Base-by-base conservation (phyloP, 2,888 invertebrate species). In the Tortricodes alternella region DNA sequence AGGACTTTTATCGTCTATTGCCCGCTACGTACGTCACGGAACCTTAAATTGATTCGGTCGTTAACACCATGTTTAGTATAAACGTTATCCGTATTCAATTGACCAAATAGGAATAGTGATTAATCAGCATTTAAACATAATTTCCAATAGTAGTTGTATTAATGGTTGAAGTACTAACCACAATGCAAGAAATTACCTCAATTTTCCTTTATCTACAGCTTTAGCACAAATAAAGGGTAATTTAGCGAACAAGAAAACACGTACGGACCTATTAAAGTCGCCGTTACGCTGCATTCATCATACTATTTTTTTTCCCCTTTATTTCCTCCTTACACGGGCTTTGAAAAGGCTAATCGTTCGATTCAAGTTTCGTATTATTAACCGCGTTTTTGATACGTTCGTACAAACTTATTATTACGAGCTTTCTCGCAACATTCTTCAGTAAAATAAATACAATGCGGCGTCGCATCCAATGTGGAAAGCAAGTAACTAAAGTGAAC, bases 241-340 rank as follows among this genome's bases (percentile, higher is more conserved):
- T 80, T 82, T 79, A 73, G 67, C 68, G 70, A 71, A 69, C 68
- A 76, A 76, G 76, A 76, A 65, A 80, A 75, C 64, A 74, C 73
- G 58, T 48, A 76, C 70, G 74, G 63, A 66, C 70, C 77, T 77
- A 77, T 78, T 79, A 76, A 74, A 74, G 68, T 70, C 63, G 74
- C 71, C 73, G 76, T 75, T 77, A 73, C 73, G 73, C 65, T 71
- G 72, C 78, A 79, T 81, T 79, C 72, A 78, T 78, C 73, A 76
- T 70, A 68, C 59, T 49, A 62, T 59, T 61, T 64, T 56, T n/a
- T 61, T 63, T 73, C 74, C 70, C 70, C 70, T 64, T 63, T 65
- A 71, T 67, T 68, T 61, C 61, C 71, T 72, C 68, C 69, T 72
- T 71, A 67, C 65, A 67, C 58, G 67, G 65, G 64, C 61, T 76